Percentiles rank a stretch among this genome's conserved stretches.
Conservation (phyloP, 2,113 vertebrate genomes). For the Protomyctophum bolini region DNA sequence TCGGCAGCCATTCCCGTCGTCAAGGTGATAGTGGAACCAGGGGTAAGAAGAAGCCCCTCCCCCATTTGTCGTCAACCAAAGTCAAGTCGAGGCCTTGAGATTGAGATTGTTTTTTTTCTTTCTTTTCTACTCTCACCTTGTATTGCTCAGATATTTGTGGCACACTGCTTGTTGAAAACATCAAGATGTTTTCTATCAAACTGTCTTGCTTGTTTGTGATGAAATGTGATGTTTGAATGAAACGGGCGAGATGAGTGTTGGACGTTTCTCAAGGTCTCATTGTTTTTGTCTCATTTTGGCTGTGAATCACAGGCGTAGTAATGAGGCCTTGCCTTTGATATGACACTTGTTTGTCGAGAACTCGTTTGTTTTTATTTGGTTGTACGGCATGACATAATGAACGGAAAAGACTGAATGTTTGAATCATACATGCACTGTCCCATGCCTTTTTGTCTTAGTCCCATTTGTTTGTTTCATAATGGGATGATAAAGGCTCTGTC, state of each 20-base stretch:
- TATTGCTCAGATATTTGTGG: constrained; percentile 17
- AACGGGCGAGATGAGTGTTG: not conserved
- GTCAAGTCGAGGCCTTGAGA: constrained; percentile 33
- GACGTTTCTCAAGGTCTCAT: constrained; percentile 41
- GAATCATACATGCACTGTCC: constrained; percentile 3
- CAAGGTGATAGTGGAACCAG: constrained; percentile 76
- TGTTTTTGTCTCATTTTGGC: constrained; percentile 44
- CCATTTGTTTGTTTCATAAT: not conserved
- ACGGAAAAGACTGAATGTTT: constrained; percentile 8
- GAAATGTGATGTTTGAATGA: constrained; percentile 1
- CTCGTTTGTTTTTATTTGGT: constrained; percentile 25
- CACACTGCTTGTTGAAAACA: constrained; percentile 15
- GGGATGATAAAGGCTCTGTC: not conserved
- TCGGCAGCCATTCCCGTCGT: constrained; percentile 74
- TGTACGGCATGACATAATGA: constrained; percentile 54
- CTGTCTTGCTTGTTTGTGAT: constrained; percentile 15
- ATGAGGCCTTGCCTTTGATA: not conserved
- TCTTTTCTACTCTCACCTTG: constrained; percentile 29
- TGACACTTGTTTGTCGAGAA: constrained; percentile 12
- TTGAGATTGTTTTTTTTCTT: not conserved
- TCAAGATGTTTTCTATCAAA: constrained; percentile 23
- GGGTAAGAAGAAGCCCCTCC: constrained; percentile 66
- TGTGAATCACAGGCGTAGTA: constrained; percentile 5
- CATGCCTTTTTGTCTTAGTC: not conserved
- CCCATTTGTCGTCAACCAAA: constrained; percentile 39